Base-by-base conservation (phyloP, 2,888 invertebrate species). In the Mystacides longicornis region DNA sequence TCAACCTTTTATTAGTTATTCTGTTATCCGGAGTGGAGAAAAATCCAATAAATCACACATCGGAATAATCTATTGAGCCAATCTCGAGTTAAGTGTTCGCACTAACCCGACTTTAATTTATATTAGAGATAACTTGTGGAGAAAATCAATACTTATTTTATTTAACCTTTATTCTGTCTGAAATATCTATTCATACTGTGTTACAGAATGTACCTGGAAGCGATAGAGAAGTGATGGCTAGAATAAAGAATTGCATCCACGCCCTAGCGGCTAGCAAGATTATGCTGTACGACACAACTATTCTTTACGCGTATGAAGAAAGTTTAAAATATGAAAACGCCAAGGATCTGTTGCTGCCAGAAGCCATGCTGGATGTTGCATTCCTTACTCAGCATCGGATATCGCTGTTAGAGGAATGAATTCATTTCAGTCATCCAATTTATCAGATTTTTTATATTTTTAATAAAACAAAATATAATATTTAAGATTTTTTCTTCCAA, bases 201-300 rank as follows among this genome's bases (percentile, higher is more conserved):
- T 67, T 69, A 49, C 71, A 88, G 86, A 79, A 83, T 11, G 81
- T 96, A 19, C 78, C 83, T 5, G 75, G 78, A 52, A 72, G 79
- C 0, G 90, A 91, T 63, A 80, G 96, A 52, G 88, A 92, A 71
- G 85, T 86, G n/a, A 92, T 99, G 66, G 86, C 87, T 0, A 79
- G 98, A 55, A 72, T 97, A 21, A 82, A 89, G 54, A 97, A 97
- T 71, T 95, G 95, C 68, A 87, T 99, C 60, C 71, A 89, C 48
- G 88, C 92, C 1, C 73, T 99, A 53, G 87, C 91, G 0, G 84
- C 89, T 21, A 88, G 91, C 62, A 89, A 90, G 67, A 87, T 97
- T 74, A 86, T 93, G 79, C 73, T 99, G 2, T 95, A 87, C 64
- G 95, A 97, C 67, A 93, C 94, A 0, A 93, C 92, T 65, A 89